Base-by-base conservation (phyloP, 2,113 vertebrate species). In the Pluvianellus socialis region DNA sequence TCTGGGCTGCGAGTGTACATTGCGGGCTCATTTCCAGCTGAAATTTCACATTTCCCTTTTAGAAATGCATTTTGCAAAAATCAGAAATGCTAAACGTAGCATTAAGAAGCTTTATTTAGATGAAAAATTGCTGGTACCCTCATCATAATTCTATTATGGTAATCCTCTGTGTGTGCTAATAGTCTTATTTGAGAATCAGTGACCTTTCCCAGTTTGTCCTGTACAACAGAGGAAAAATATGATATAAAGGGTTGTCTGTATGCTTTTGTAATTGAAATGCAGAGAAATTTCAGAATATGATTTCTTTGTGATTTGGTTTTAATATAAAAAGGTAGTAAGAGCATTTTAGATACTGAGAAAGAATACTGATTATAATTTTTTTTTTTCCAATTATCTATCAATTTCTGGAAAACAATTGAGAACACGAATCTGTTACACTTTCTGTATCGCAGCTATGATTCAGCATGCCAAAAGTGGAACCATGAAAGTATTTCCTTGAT, bases 401-500 rank as follows among this genome's bases (percentile, higher is more conserved):
- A 0, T 82, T 87, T 72, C 45, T 89, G 73, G 70, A 90, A 92
- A 67, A 75, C 40, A 84, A 22, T 49, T 63, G 76, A 68, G 66
- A 81, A 40, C 35, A 49, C 0, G 1, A 81, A 30, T 90, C 61
- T 85, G 23, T 81, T 89, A 40, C 11, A n/a, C 16, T 87, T 71
- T 75, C 56, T 87, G 32, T 88, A 49, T 92, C 52, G 35, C 58
- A 88, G 58, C 66, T 30, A 5, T 79, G 79, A 93, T 88, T 93
- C 87, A 86, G 73, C 12, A 4, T 87, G 94, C 76, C 88, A 85
- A 50, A 84, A 95, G 83, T 79, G 67, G 80, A 91, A 53, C 66
- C 3, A 5, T 50, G 52, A 61, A 86, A 95, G 27, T 89, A 79
- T 94, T 95, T 92, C 83, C 95, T 92, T 79, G 32, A 89, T 94